A percentile compares a stretch with the other conserved stretches of the same genome.
Conservation (phyloP, 2,888 invertebrate species). For the Lepetodrilus schrolli region DNA sequence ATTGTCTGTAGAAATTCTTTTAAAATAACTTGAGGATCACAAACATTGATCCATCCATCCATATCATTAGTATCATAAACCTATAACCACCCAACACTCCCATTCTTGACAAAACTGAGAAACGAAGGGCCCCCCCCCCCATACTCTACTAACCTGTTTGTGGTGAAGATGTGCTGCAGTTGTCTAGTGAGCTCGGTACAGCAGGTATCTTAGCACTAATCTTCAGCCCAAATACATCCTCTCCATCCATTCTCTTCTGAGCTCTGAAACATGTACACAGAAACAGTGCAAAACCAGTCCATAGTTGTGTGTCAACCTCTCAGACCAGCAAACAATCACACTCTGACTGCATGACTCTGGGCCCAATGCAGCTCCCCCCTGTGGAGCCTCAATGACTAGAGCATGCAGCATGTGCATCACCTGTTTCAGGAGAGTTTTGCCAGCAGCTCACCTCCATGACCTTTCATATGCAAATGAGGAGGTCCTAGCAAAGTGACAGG, state of each 20-base stretch:
- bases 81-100: too few species aligned
- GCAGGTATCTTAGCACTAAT: conserved; percentile 43
- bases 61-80: too few species aligned
- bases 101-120: too few species aligned
- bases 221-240: conserved; percentile 87
- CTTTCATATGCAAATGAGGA: background rate
- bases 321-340: background rate
- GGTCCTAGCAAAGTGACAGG: too few species aligned
- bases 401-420: conserved; percentile 2
- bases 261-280: conserved; percentile 81
- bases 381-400: background rate
- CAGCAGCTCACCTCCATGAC: background rate
- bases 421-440: background rate
- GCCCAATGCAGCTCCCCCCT: background rate
- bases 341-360: background rate
- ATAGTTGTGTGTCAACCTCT: too few species aligned
- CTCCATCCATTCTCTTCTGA: conserved; percentile 88
- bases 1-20: too few species aligned
- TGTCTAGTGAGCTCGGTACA: background rate
- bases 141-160: background rate
- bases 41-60: too few species aligned
- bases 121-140: too few species aligned
- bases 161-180: background rate
- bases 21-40: too few species aligned
- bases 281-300: too few species aligned